These are phyloP conservation scores for Murina feae DNA, from an alignment of 2,113 vertebrate species.

Conservation along the genomic window DNA sequence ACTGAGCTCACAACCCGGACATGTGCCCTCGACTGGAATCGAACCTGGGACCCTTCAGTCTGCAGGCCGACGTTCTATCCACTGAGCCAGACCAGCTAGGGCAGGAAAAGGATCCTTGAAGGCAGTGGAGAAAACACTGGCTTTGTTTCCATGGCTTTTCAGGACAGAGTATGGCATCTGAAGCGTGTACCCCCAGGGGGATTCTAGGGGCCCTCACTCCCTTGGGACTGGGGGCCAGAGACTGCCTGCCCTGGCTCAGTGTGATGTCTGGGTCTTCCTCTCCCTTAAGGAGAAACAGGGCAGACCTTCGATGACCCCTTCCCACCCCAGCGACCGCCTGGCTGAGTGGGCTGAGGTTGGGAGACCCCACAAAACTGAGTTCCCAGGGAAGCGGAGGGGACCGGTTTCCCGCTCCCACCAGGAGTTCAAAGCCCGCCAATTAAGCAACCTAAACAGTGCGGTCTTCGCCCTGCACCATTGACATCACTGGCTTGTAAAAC, in stretches of 20 bases:
- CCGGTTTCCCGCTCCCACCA: not conserved
- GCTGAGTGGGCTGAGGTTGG: not conserved
- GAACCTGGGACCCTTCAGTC: no score
- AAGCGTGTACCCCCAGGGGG: not conserved
- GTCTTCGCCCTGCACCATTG: slow-evolving; percentile 23
- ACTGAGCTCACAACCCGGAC: no score
- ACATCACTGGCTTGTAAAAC: slow-evolving; percentile 74
- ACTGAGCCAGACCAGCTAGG: no score
- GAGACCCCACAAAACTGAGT: not conserved
- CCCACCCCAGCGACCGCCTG: not conserved
- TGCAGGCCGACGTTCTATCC: no score
- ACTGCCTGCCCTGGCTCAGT: not conserved
- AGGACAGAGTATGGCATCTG: not conserved
- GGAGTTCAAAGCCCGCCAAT: slow-evolving; percentile 52
- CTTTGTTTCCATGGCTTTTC: slow-evolving; percentile 44
- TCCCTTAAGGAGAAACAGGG: not conserved
- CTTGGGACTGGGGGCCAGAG: not conserved
- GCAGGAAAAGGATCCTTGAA: not conserved
- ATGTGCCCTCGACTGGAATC: no score
- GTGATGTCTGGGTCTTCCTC: not conserved
- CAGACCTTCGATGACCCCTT: not conserved
- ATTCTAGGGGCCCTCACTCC: not conserved
- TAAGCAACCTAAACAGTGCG: slow-evolving; percentile 60
- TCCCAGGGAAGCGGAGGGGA: not conserved
- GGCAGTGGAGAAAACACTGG: slow-evolving; percentile 47